Conservation (phyloP, 1,140 invertebrate species). For the Scaptomyza graminum region DNA sequence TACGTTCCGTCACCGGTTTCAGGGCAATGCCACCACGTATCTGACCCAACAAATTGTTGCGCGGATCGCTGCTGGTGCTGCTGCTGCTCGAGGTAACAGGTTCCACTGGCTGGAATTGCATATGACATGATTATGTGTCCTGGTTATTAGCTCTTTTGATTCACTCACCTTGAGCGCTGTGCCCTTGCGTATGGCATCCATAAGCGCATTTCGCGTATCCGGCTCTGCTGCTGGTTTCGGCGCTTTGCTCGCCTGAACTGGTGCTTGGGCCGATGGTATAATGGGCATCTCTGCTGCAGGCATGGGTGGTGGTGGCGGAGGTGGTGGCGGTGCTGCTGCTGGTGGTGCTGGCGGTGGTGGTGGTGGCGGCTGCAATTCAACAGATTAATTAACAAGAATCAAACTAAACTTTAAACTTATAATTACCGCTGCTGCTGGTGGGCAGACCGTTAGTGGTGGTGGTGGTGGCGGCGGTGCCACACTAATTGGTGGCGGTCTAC, state of each 20-base stretch:
- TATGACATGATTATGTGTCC: neutral
- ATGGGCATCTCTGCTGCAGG: slow-evolving; percentile 67
- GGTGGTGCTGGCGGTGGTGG: slow-evolving; percentile 70
- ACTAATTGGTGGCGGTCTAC: slow-evolving; percentile 76
- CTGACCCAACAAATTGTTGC: slow-evolving; percentile 90
- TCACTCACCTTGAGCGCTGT: slow-evolving; percentile 86
- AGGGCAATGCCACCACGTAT: slow-evolving; percentile 92
- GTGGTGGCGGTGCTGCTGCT: slow-evolving; percentile 60
- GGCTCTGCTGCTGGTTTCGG: slow-evolving; percentile 44
- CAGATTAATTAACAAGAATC: neutral
- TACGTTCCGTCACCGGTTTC: slow-evolving; percentile 85
- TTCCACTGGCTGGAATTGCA: slow-evolving; percentile 86
- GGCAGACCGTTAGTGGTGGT: slow-evolving; percentile 42
- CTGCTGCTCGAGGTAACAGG: slow-evolving; percentile 81
- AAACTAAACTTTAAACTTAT: slow-evolving; percentile 38
- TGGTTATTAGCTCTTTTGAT: neutral
- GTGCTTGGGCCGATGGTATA: slow-evolving; percentile 69
- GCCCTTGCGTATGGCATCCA: slow-evolving; percentile 91
- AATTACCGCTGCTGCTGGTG: slow-evolving; percentile 64
- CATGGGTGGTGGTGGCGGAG: slow-evolving; percentile 80
- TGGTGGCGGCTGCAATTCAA: slow-evolving; percentile 65
- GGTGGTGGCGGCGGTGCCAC: slow-evolving; percentile 68
- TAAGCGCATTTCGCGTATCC: slow-evolving; percentile 88
- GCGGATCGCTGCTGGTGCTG: slow-evolving; percentile 84
- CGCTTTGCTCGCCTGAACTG: slow-evolving; percentile 53